Evolutionary conservation across 2,797 vertebrate species (phyloP).

Genomic region (Thaleichthys pacificus): DNA sequence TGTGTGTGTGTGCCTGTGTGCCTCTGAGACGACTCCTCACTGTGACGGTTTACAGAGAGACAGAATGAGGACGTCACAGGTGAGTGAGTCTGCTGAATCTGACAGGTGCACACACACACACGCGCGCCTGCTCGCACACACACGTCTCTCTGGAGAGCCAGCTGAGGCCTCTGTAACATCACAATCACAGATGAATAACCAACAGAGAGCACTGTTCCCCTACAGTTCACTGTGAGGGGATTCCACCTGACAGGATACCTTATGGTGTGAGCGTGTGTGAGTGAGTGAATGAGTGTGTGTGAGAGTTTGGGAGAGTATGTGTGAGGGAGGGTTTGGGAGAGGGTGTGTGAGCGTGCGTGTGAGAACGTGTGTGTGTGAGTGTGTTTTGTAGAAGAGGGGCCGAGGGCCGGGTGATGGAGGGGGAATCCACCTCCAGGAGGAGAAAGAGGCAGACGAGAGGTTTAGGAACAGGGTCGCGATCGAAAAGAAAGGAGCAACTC

Average conservation of each 20-base stretch:
- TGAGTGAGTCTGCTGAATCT: conserved; percentile 68
- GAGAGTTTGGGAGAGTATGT: background rate
- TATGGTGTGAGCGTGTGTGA: conserved; percentile 29
- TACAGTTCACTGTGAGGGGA: conserved; percentile 45
- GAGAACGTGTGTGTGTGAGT: background rate
- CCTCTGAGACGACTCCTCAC: conserved; percentile 58
- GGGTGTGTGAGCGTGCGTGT: conserved; percentile 12
- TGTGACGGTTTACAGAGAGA: conserved; percentile 68
- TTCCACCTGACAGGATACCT: conserved; percentile 52
- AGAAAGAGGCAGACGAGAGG: background rate
- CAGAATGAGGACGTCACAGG: conserved; percentile 77
- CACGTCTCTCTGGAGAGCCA: conserved; percentile 36
- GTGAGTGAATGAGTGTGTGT: background rate
- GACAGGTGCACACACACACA: conserved; percentile 48
- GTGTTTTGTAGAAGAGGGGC: background rate
- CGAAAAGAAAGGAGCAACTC: background rate
- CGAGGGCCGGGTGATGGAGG: background rate
- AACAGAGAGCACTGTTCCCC: conserved; percentile 27
- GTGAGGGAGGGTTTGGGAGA: background rate
- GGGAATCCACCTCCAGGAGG: background rate
- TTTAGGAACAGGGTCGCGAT: background rate
- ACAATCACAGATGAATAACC: conserved; percentile 66
- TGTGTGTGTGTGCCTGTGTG: conserved; percentile 16
- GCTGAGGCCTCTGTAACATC: conserved; percentile 55
- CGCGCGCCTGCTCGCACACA: background rate